Conservation (phyloP, 2,113 vertebrate species). For the Paedocypris sp. region DNA sequence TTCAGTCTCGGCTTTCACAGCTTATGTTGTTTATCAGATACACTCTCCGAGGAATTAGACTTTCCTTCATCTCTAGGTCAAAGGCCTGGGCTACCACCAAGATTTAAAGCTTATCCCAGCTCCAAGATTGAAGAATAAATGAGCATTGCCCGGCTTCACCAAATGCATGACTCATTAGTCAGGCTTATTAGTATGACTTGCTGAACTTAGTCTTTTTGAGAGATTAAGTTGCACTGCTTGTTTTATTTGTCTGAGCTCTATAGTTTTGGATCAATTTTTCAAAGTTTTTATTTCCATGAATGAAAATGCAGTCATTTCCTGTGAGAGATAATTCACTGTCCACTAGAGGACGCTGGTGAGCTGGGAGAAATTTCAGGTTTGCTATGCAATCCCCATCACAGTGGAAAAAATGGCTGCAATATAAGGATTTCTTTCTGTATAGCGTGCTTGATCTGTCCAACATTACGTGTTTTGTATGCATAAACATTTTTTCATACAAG, state of each 20-base stretch:
- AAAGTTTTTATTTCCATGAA: neutral
- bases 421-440: neutral
- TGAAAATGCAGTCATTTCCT: no score
- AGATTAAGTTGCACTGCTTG: neutral
- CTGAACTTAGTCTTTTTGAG: neutral
- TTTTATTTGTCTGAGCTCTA: neutral
- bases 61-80: neutral
- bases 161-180: neutral
- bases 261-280: neutral
- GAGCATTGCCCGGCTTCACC: neutral
- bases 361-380: neutral
- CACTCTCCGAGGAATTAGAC: neutral
- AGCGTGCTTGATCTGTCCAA: no score
- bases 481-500: no score
- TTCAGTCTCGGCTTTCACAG: neutral
- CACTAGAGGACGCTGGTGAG: constrained; percentile 29
- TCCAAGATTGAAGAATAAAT: constrained; percentile 14
- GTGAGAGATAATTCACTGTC: neutral
- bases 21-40: constrained; percentile 2
- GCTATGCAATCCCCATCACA: neutral
- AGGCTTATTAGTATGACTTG: neutral
- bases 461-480: no score
- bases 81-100: neutral
- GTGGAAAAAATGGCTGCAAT: neutral
- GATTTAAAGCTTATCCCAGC: constrained; percentile 4